phyloP scores from a whole-genome alignment of 1,140 invertebrate genomes.

The Hydropsyche tenuis region DNA sequence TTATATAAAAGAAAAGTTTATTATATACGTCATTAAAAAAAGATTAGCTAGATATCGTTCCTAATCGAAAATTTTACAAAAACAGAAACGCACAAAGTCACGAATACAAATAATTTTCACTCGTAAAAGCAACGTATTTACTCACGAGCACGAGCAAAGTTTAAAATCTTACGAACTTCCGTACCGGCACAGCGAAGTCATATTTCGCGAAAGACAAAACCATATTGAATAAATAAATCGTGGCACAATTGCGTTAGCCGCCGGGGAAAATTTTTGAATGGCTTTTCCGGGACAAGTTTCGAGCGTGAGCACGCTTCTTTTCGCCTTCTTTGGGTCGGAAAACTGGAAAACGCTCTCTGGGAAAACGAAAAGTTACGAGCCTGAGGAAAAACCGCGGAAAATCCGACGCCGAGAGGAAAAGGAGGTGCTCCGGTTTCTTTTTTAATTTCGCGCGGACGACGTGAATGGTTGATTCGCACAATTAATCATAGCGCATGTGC shows the following conservation, averaged over 20 bases:
- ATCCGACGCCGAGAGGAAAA: not conserved
- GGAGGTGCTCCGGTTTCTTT: too few relatives aligned
- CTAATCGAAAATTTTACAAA: not conserved
- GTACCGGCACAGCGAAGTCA: conserved; percentile 32
- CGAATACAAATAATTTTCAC: conserved; percentile 9
- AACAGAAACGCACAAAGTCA: not conserved
- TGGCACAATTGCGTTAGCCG: conserved; percentile 32
- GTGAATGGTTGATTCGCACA: too few relatives aligned
- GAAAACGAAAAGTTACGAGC: not conserved
- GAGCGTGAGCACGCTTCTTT: not conserved
- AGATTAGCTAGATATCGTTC: not conserved
- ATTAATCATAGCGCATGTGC: too few relatives aligned
- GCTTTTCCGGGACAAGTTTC: conserved; percentile 37
- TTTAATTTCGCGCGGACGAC: too few relatives aligned
- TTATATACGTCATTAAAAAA: not conserved
- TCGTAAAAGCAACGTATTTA: conserved; percentile 20
- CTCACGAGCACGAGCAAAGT: conserved; percentile 4
- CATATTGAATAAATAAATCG: conserved; percentile 43
- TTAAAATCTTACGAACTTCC: conserved; percentile 26
- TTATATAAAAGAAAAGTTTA: not conserved
- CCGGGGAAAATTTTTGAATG: conserved; percentile 38
- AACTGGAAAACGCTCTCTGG: too few relatives aligned
- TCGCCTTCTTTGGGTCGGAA: too few relatives aligned
- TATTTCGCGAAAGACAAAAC: conserved; percentile 40
- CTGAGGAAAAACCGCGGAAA: not conserved